These are phyloP conservation scores for Adineta ricciae DNA, from an alignment of 2,888 invertebrate species.

Conservation along the genomic window DNA sequence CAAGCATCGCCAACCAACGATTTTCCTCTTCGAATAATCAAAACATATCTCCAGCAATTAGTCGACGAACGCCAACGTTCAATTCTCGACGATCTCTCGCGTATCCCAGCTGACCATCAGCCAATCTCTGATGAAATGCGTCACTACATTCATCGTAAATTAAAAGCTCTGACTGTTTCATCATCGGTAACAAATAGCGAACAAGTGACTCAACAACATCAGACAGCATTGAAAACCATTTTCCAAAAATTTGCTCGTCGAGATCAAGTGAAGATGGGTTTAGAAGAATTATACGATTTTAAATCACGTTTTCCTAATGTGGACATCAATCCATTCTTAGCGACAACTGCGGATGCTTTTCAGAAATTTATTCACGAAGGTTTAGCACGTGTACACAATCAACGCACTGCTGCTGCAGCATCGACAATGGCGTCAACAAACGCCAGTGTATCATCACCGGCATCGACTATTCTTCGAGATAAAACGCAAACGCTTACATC, in stretches of 20 bases:
- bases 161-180: background rate
- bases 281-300: conserved; percentile 69
- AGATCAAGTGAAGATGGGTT: conserved; percentile 55
- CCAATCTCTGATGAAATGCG: conserved; percentile 19
- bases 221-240: background rate
- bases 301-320: conserved; percentile 70
- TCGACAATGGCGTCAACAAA: background rate
- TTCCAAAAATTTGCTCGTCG: conserved; percentile 28
- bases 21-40: conserved; percentile 30
- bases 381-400: background rate
- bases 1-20: conserved; percentile 5
- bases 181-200: background rate
- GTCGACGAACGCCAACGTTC: conserved; percentile 24
- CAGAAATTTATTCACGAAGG: conserved; percentile 69
- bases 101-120: background rate
- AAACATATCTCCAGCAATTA: conserved; percentile 29
- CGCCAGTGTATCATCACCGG: background rate
- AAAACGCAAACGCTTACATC: background rate
- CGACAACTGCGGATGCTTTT: conserved; percentile 72
- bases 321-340: conserved; percentile 71
- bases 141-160: conserved; percentile 25
- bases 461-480: background rate
- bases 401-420: background rate
- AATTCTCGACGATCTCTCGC: conserved; percentile 28
- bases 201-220: conserved; percentile 19